phyloP scores from a whole-genome alignment of 2,797 vertebrate genomes.

The Cossypha heuglini region DNA sequence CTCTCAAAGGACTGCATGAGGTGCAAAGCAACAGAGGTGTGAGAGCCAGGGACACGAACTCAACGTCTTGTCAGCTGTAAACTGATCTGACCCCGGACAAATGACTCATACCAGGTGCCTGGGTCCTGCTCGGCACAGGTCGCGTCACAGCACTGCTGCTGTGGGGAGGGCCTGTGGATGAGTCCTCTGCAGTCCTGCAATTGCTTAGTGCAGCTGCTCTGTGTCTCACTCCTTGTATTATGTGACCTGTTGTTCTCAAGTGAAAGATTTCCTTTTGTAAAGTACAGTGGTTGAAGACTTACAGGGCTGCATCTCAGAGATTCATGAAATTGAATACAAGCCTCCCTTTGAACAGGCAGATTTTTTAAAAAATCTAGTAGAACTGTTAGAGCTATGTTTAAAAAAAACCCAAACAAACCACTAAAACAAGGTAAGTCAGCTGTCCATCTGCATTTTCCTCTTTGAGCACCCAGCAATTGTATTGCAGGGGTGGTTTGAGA shows the following conservation, averaged over 20 bases:
- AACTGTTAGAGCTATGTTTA: not conserved
- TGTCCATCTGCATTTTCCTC: not conserved
- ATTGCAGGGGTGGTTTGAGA: not conserved
- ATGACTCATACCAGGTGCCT: accelerated
- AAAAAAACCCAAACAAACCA: not conserved
- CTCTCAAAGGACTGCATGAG: not conserved
- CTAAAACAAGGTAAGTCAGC: not conserved
- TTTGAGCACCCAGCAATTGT: not conserved
- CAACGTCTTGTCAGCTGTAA: not conserved
- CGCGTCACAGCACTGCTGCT: accelerated
- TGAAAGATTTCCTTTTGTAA: not conserved
- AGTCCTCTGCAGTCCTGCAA: not conserved
- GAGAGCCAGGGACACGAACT: not conserved
- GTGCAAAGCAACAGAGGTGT: not conserved
- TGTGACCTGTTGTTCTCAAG: not conserved
- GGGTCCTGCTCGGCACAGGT: accelerated
- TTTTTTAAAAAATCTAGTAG: not conserved
- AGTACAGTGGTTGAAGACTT: not conserved
- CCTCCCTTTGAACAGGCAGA: not conserved
- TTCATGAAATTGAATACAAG: not conserved
- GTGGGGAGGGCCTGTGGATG: not conserved
- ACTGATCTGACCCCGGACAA: not conserved
- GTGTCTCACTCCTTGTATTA: not conserved
- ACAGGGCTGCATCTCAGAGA: not conserved
- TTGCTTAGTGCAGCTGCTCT: not conserved